These are phyloP conservation scores for Amiota minor DNA, from an alignment of 2,888 invertebrate species.

Conservation along the genomic window DNA sequence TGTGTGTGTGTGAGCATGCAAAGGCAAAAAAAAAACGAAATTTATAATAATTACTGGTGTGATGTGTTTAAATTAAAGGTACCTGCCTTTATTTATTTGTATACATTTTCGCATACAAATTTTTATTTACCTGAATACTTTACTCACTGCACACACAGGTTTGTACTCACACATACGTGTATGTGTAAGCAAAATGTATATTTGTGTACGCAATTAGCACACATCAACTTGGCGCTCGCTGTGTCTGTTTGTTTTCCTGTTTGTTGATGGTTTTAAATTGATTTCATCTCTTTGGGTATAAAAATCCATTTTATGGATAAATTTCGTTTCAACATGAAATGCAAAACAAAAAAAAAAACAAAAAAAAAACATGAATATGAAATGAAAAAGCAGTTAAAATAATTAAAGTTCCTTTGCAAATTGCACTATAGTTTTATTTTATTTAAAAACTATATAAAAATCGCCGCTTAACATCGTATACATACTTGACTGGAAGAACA, in stretches of 20 bases:
- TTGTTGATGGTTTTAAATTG: conserved; percentile 1
- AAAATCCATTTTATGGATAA: neutral
- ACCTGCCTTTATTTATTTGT: no score
- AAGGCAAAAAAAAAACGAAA: neutral
- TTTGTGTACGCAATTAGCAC: conserved; percentile 36
- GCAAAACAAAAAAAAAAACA: neutral
- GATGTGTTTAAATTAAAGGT: no score
- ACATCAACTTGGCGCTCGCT: conserved; percentile 25
- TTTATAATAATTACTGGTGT: no score
- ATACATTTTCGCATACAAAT: no score
- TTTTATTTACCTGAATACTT: no score
- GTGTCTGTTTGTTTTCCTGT: neutral
- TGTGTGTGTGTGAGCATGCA: conserved; percentile 27
- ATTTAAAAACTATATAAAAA: no score
- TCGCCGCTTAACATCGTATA: no score
- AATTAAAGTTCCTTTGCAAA: conserved; percentile 8
- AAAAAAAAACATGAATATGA: neutral
- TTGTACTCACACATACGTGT: neutral
- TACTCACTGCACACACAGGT: no score
- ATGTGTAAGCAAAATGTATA: neutral
- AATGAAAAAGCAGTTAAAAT: conserved; percentile 10
- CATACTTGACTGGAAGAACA: no score
- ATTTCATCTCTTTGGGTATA: neutral
- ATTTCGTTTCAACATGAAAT: neutral
- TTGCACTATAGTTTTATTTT: no score